These are phyloP conservation scores for Crocuta crocuta DNA, from an alignment of 2,113 vertebrate species.

Conservation along the genomic window DNA sequence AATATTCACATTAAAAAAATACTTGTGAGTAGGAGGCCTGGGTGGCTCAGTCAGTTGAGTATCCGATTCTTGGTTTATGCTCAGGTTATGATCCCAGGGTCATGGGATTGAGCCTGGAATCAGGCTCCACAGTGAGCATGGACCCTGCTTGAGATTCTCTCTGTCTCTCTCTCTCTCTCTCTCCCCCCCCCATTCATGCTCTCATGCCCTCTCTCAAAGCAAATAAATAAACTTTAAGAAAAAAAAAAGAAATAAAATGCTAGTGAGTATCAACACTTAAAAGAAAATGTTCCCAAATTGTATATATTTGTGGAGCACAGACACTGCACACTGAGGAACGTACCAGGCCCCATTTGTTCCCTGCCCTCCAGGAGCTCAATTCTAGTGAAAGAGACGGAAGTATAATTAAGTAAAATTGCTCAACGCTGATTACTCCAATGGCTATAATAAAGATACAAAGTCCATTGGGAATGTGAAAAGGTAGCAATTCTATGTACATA, in stretches of 20 bases:
- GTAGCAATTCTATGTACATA: neutral
- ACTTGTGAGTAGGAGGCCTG: neutral
- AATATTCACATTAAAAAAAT: neutral
- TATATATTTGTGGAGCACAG: neutral
- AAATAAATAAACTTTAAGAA: too few relatives aligned
- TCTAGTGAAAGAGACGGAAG: neutral
- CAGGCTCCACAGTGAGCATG: too few relatives aligned
- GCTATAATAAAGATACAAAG: neutral
- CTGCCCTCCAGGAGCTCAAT: neutral
- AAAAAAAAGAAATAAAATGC: neutral
- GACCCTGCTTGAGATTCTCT: too few relatives aligned
- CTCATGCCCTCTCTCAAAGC: too few relatives aligned
- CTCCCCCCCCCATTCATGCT: too few relatives aligned
- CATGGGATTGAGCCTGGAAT: too few relatives aligned
- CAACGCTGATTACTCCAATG: too few relatives aligned
- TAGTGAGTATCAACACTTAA: neutral
- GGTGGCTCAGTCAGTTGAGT: too few relatives aligned
- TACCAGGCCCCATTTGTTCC: rapidly evolving
- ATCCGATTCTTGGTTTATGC: too few relatives aligned
- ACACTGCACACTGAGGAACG: rapidly evolving
- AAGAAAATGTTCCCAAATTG: neutral
- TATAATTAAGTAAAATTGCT: neutral
- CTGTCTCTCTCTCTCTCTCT: too few relatives aligned
- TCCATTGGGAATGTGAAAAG: neutral
- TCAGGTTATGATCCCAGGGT: too few relatives aligned